Conservation (phyloP, 2,797 vertebrate genomes). For the Ataeniobius toweri region DNA sequence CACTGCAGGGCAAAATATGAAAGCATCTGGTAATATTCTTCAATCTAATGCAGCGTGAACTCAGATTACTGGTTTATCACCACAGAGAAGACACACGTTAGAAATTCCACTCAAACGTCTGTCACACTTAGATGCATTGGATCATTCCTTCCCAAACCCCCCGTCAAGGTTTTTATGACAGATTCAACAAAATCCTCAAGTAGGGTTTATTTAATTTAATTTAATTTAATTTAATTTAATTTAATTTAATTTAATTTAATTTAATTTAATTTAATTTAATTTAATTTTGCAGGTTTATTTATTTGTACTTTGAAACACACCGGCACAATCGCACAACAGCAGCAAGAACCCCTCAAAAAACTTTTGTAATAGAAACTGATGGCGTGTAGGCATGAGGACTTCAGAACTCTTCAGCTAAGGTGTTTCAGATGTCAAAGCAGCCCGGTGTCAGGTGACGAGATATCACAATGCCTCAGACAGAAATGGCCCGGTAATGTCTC, state of each 20-base stretch:
- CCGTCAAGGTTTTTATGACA: background rate
- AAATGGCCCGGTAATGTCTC: conserved; percentile 89
- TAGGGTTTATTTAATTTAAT: background rate
- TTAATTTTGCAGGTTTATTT: no score
- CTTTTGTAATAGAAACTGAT: conserved; percentile 82
- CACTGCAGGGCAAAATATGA: conserved; percentile 1
- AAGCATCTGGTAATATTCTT: background rate
- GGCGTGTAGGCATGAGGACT: conserved; percentile 76
- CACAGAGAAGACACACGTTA: background rate
- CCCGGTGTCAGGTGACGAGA: conserved; percentile 80
- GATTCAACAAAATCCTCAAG: background rate
- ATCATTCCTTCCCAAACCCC: background rate
- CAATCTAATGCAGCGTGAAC: conserved; percentile 3
- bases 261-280: no score
- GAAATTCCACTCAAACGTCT: background rate
- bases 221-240: no score
- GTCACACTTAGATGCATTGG: background rate
- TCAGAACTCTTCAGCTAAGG: conserved; percentile 80
- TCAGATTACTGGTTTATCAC: background rate
- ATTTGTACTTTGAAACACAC: conserved; percentile 1
- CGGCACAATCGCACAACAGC: background rate
- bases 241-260: no score
- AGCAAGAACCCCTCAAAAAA: conserved; percentile 74
- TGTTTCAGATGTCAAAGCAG: conserved; percentile 86
- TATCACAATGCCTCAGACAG: conserved; percentile 82